phyloP scores from a whole-genome alignment of 2,113 vertebrate species.

The Gadus chalcogrammus region DNA sequence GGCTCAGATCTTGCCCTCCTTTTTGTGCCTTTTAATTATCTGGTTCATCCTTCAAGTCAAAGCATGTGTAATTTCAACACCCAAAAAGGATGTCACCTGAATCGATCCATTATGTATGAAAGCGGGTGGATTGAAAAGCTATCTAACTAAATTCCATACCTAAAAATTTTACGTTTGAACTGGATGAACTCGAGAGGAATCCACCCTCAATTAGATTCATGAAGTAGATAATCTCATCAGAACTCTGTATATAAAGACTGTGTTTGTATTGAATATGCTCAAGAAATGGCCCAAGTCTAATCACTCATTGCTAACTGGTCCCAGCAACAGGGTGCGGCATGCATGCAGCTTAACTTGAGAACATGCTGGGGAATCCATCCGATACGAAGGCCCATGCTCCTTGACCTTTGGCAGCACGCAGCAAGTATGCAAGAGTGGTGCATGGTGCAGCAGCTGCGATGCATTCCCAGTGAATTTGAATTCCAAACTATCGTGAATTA shows the following conservation, averaged over 20 bases:
- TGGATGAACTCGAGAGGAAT: too few species aligned
- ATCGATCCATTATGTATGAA: not conserved
- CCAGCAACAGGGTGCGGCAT: constrained; percentile 38
- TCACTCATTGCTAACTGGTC: constrained; percentile 27
- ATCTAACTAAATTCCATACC: too few species aligned
- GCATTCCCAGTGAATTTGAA: constrained; percentile 3
- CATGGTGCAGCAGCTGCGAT: constrained; percentile 25
- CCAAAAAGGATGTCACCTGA: constrained; percentile 28
- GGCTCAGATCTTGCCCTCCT: constrained; percentile 53
- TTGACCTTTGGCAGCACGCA: constrained; percentile 48
- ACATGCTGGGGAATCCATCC: constrained; percentile 44
- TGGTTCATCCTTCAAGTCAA: constrained; percentile 47
- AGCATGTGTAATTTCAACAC: constrained; percentile 33
- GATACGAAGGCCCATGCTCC: constrained; percentile 36
- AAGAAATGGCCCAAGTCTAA: not conserved
- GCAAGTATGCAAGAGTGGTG: constrained; percentile 22
- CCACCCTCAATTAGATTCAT: too few species aligned
- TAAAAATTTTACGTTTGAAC: too few species aligned
- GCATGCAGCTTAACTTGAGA: constrained; percentile 27
- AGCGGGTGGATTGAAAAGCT: too few species aligned
- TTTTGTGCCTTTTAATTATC: constrained; percentile 44
- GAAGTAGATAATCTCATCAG: too few species aligned
- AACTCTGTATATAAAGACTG: not conserved
- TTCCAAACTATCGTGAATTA: too few species aligned
- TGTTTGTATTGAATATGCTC: not conserved